Evolutionary conservation across 23 tunicate genomes (phyloP).

Genomic region (Oikopleura vanhoeffeni): DNA sequence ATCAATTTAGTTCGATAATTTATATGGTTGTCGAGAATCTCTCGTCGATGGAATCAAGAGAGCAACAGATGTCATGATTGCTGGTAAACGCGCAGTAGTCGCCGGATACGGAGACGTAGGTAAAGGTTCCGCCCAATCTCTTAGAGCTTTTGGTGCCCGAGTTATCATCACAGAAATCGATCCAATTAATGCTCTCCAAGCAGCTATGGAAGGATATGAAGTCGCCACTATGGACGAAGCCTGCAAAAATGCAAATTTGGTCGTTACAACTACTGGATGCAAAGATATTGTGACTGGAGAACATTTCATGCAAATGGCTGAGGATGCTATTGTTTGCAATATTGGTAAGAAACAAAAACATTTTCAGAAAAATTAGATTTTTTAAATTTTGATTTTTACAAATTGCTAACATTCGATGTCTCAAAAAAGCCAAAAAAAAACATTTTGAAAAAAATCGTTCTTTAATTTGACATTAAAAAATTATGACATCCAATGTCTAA

Average conservation of each 20-base stretch:
- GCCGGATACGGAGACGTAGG: not conserved
- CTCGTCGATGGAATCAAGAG: not conserved
- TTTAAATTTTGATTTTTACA: no score
- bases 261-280: not conserved
- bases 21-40: not conserved
- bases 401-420: no score
- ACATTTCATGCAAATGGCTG: not conserved
- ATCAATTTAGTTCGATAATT: not conserved
- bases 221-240: not conserved
- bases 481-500: no score
- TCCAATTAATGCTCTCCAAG: not conserved
- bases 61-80: not conserved
- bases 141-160: not conserved
- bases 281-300: not conserved
- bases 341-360: not conserved
- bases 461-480: no score
- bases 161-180: not conserved
- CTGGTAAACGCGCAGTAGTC: not conserved
- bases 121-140: not conserved
- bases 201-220: not conserved
- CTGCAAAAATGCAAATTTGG: not conserved
- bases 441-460: no score
- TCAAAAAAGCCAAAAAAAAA: no score
- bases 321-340: not conserved
- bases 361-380: no score